A percentile compares a stretch with the other conserved stretches of the same genome.
phyloP scores from a whole-genome alignment of 2,797 vertebrate genomes.

The Megalops cyprinoides region DNA sequence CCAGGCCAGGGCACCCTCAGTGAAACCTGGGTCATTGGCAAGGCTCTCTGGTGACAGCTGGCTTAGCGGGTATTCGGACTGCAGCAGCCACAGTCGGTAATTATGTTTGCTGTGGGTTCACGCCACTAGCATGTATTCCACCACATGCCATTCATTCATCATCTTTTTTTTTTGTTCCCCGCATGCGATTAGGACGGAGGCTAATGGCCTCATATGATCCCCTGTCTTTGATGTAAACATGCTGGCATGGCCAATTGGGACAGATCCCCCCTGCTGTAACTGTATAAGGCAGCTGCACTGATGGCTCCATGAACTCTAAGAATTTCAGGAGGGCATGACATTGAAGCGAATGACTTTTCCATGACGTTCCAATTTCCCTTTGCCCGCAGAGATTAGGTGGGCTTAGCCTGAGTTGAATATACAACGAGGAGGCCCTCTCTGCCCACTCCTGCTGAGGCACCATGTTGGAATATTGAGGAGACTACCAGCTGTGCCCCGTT shows the following conservation, averaged over 20 bases:
- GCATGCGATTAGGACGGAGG: neutral
- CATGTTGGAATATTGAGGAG: neutral
- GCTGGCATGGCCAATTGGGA: neutral
- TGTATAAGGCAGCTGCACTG: neutral
- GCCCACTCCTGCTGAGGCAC: neutral
- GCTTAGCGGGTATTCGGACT: neutral
- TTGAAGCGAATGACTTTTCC: neutral
- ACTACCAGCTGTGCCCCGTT: neutral
- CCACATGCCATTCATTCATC: neutral
- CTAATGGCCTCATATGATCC: neutral
- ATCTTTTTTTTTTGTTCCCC: neutral
- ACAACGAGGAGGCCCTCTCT: neutral
- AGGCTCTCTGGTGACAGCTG: neutral
- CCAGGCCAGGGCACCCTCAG: neutral
- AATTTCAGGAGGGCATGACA: neutral
- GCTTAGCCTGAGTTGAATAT: neutral
- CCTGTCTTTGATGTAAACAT: conserved; percentile 4
- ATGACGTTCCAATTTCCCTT: neutral
- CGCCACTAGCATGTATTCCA: neutral
- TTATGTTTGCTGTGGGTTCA: neutral
- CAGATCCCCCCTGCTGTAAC: neutral
- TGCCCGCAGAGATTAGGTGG: neutral
- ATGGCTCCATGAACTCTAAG: neutral
- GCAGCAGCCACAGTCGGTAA: too few relatives aligned
- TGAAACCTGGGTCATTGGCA: neutral